Evolutionary conservation across 2,113 vertebrate species (phyloP), one percentile per base, ranked within the genome.

Genomic region (Hypanus sabinus): DNA sequence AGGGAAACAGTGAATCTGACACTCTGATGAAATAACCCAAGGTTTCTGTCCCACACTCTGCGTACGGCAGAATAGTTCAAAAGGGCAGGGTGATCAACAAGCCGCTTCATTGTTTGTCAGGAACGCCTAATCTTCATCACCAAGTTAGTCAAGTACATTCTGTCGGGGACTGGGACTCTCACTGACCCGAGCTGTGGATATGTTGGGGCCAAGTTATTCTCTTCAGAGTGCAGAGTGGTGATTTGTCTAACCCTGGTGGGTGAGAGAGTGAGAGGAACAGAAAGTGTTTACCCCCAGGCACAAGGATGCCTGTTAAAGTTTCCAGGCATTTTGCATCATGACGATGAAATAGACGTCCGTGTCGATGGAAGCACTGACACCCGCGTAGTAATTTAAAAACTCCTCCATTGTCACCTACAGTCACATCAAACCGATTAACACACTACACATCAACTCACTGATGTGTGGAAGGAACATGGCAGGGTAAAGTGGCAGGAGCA

Each of bases 301-400:
- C 22, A 27, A 9, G 46, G 24, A 4, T 10, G 7, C 9, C 1
- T 4, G 1, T 92, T 36, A 92, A 6, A 99, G 96, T 95, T 96
- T 98, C 98, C 99, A 99, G 77, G 98, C 97, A 0, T 96, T 99
- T 94, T 94, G 99, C 99, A 99, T 99, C 98, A 99, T 98, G 92
- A 99, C 0, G 30, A 99, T 98, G 88, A 99, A 99, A 96, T 99
- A 99, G 87, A 97, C 95, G 20, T 99, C 98, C 0, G 96, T 98
- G 95, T 99, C 98, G 6, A 99, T 98, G 71, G 98, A 99, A 3
- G 98, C 98, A 0, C 98, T 99, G 95, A 99, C 99, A 3, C 98
- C 98, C 0, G 97, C 96, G 73, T 99, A 99, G 95, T 99, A 99
- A 96, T 98, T 99, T 94, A 98, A 81, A 94, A 99, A 99, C 95